Percentiles rank a stretch among this genome's conserved stretches.
Evolutionary conservation across 2,797 vertebrate species (phyloP).

Genomic region (Chiroxiphia lanceolata): DNA sequence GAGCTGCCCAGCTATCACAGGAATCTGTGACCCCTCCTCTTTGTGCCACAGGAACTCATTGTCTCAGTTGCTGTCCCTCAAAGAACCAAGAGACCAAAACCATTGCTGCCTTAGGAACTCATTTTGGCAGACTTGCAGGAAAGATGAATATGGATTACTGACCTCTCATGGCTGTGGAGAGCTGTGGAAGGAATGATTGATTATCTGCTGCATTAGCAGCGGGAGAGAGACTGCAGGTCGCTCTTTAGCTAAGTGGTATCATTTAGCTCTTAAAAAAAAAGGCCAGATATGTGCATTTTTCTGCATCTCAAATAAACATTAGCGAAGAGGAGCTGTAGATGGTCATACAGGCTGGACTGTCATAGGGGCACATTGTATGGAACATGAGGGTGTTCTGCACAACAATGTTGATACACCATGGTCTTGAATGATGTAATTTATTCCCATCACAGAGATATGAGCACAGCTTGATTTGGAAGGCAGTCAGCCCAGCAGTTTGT

Average conservation of each 20-base stretch:
- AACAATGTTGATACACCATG: background rate
- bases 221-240: background rate
- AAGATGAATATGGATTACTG: constrained; percentile 25
- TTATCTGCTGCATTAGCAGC: constrained; percentile 26
- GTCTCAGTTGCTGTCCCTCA: background rate
- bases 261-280: background rate
- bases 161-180: background rate
- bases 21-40: background rate
- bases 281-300: background rate
- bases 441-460: background rate
- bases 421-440: background rate
- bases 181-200: constrained; percentile 16
- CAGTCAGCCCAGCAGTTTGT: background rate
- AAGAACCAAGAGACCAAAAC: background rate
- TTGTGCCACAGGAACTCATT: background rate
- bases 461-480: background rate
- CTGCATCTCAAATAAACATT: background rate
- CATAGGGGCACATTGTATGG: background rate
- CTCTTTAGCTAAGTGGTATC: constrained; percentile 1
- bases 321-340: background rate
- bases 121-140: background rate
- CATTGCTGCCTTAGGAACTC: background rate
- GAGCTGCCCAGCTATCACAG: background rate
- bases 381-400: background rate
- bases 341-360: background rate